Evolutionary conservation across 2,888 invertebrate species (phyloP).

Genomic region (Lithophane ornitopus): DNA sequence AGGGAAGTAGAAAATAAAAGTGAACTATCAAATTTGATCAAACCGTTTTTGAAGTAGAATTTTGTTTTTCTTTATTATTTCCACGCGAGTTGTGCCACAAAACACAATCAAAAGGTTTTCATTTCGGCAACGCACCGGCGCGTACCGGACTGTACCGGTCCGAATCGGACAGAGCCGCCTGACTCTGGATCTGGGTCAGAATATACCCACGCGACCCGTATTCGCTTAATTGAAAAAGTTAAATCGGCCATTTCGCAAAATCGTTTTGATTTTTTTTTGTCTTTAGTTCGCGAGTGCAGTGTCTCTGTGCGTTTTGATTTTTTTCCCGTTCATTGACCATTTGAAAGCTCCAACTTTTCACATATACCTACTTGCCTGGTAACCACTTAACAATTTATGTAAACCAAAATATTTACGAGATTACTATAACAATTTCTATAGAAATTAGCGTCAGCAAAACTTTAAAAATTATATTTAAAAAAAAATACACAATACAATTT

Average conservation of each 20-base stretch:
- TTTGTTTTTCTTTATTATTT: slow-evolving; percentile 71
- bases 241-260: slow-evolving; percentile 84
- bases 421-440: background rate
- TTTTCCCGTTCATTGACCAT: slow-evolving; percentile 11
- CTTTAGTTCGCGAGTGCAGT: slow-evolving; percentile 61
- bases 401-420: no score
- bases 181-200: slow-evolving; percentile 77
- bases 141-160: slow-evolving; percentile 70
- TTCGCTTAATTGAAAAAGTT: slow-evolving; percentile 87
- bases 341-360: background rate
- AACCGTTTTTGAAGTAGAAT: slow-evolving; percentile 59
- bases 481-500: background rate
- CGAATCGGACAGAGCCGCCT: slow-evolving; percentile 67
- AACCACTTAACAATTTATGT: background rate
- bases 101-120: slow-evolving; percentile 80
- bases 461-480: background rate
- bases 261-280: slow-evolving; percentile 78
- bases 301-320: slow-evolving; percentile 63
- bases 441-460: background rate
- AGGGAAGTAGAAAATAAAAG: slow-evolving; percentile 50
- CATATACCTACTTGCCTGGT: background rate
- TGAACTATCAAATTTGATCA: slow-evolving; percentile 47
- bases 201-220: slow-evolving; percentile 75
- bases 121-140: slow-evolving; percentile 79
- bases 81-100: slow-evolving; percentile 71